Conservation (phyloP, 2,113 vertebrate genomes). For the Haemorhous mexicanus region DNA sequence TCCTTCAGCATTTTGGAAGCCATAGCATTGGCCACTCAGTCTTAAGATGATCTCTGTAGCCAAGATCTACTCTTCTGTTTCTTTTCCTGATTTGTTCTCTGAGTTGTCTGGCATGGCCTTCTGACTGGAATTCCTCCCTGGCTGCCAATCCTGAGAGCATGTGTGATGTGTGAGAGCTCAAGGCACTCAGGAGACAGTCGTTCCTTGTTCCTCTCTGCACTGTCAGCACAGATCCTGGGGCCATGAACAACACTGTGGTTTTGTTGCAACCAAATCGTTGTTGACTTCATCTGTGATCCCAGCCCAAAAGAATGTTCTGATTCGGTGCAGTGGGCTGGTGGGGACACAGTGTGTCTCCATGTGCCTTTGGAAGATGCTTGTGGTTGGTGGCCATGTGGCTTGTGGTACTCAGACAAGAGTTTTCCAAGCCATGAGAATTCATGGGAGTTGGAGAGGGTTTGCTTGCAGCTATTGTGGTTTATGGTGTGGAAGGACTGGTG, state of each 20-base stretch:
- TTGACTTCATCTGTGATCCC: constrained; percentile 12
- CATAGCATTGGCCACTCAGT: neutral
- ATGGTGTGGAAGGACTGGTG: neutral
- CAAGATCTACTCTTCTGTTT: neutral
- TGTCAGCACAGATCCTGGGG: neutral
- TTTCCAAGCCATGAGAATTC: neutral
- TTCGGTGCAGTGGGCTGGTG: neutral
- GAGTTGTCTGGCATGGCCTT: neutral
- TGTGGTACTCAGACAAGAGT: neutral
- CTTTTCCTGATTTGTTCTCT: neutral
- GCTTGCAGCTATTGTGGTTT: neutral
- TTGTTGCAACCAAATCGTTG: neutral
- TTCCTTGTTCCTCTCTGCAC: constrained; percentile 18
- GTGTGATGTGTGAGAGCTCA: neutral
- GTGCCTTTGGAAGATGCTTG: neutral
- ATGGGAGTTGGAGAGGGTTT: neutral
- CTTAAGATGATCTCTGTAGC: neutral
- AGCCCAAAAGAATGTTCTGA: constrained; percentile 7
- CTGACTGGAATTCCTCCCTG: neutral
- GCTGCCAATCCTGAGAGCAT: neutral
- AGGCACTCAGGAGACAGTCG: neutral
- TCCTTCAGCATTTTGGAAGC: neutral
- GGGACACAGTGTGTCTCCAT: neutral
- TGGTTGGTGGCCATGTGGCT: constrained; percentile 12
- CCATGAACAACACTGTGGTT: constrained; percentile 21